Evolutionary conservation across 2,113 vertebrate species (phyloP), one percentile per base, ranked within the genome.

Genomic region (Chaetorhynchus papuensis): DNA sequence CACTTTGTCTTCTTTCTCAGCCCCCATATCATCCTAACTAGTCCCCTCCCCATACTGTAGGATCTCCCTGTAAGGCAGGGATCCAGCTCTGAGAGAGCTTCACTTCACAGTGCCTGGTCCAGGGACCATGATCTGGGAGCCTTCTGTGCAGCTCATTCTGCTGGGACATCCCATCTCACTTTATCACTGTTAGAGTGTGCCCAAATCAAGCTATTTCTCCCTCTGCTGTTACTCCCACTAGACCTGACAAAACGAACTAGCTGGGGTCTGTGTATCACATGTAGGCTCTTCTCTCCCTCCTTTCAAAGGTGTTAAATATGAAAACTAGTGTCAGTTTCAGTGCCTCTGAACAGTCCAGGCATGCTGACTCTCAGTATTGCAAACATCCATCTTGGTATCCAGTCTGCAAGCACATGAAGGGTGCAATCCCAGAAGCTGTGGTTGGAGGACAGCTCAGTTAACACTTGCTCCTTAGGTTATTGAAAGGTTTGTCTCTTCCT

Each of bases 31-130:
- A 37, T 22, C 6, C 9, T 7, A 53, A 9, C 19, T 41, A 45
- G 10, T 5, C 1, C 2, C 14, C 6, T 69, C 4, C 10, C 6
- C 45, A n/a, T 42, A 50, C 9, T 0, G 0, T 3, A 33, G 14
- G 12, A 24, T 74, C 33, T 70, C 33, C 9, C 26, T 52, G 5
- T 65, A 70, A 52, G 66, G 13, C 13, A 27, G 14, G 5, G 12
- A 19, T 79, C 22, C 3, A 2, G 9, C 23, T 35, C 23, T 56
- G 50, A 75, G 35, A n/a, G 14, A 56, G 17, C 30, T 83, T 42
- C 33, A 17, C 8, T 79, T 31, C 49, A 20, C 9, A 14, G 15
- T 37, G 6, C n/a, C 24, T 21, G 21, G 13, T 23, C 45, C 37
- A 42, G 13, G 15, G 8, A 54, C 11, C 1, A 1, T 31, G 24